Base-by-base conservation (phyloP, 2,797 vertebrate species). In the Vespertilio murinus region DNA sequence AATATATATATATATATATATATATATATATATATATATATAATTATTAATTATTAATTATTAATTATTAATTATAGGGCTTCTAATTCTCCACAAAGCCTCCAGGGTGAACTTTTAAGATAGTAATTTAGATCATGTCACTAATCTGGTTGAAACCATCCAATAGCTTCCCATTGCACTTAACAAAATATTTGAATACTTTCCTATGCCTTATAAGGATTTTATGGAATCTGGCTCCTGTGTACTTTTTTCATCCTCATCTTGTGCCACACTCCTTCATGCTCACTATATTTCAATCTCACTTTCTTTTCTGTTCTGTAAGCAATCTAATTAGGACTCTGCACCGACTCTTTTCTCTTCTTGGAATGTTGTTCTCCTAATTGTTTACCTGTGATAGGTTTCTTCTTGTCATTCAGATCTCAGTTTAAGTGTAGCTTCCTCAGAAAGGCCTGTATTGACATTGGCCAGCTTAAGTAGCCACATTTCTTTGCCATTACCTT, bases 401-500 rank as follows among this genome's bases (percentile, higher is more conserved):
- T 80, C 61, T 85, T 85, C 18, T 78, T 90, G 70, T 92, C 65
- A 54, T 35, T 77, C 77, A 86, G 8, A 13, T 82, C 18, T 80
- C 23, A 61, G 14, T 45, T 54, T 54, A 59, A 28, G 75, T 88
- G 65, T 71, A 28, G 77, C n/a, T 33, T 88, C 35, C 18, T 89
- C 73, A 47, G 67, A 81, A 88, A 90, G 9, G 3, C 20, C 84
- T 93, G 25, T 59, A 35, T 77, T 40, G 25, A 59, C 25, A 59
- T 86, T 78, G 30, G 70, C 33, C 12, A 61, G 4, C 23, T 78
- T 73, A 95, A 83, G 14, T 88, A 82, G n/a, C 11, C 20, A 80
- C 23, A 10, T 33, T 94, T 89, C 30, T 42, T 91, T 88, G n/a
- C n/a, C n/a, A 35, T 94, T 28, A 86, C 56, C 67, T 92, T 92